Base-by-base conservation (phyloP, 2,888 invertebrate species). In the Caenorhabditis panamensis region DNA sequence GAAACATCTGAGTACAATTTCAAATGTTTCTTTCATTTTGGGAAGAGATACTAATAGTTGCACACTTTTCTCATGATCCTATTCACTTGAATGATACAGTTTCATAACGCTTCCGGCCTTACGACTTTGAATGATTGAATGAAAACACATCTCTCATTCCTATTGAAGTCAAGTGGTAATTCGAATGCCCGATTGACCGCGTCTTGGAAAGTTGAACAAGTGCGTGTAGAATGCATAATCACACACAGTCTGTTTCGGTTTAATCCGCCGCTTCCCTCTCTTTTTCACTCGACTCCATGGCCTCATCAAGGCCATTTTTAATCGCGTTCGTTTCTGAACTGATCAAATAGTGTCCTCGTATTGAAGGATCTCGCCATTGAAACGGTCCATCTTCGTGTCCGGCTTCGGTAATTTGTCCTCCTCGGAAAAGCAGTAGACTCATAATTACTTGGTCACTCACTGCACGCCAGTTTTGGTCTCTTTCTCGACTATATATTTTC, bases 231-330 rank as follows among this genome's bases (percentile, higher is more conserved):
- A 61, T 47, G 22, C 61, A 61, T 61, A 56, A 56, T 56, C 56
- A 41, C 54, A 54, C 18, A 18, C 20, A n/a, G n/a, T n/a, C n/a
- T 36, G 37, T 51, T 31, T 36, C 36, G 20, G 24, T 67, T 47
- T 16, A 28, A 24, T 58, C 67, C 67, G 13, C 44, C 54, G 18
- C n/a, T 36, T 9, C 41, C 26, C 22, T 69, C 31, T 69, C 59
- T 61, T 58, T 18, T 36, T n/a, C n/a, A 49, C 58, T 22, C 56
- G 54, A 62, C 62, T 71, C 62, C 47, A 71, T 62, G 54, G 22
- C 13, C 47, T 41, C 54, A 37, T 20, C 59, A 69, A 69, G 69
- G 69, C 51, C 72, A 51, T 73, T 64, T 73, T 64, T 73, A 73
- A 73, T 64, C 64, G 64, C 47, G 61, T 61, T 22, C 26, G 61